Evolutionary conservation across 1,140 invertebrate species (phyloP), one percentile per base, ranked within the genome.

Genomic region (Zaprionus kolodkinae): DNA sequence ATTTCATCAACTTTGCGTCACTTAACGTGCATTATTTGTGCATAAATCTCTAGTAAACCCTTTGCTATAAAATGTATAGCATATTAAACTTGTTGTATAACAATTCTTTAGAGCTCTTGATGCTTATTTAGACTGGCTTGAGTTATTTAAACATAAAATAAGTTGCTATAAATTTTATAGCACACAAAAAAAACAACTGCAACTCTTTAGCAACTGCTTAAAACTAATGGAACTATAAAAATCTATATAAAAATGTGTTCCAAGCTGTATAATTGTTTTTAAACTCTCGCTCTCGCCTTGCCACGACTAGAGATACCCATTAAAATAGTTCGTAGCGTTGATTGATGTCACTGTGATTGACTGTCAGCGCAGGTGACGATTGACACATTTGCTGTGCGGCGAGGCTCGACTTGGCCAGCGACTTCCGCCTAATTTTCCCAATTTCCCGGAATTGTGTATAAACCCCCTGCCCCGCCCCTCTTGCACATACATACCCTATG

Each of bases 331-430:
- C 38, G 12, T 38, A 45, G 59, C 71, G 81, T 13, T 25, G 82
- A 86, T 81, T 81, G 82, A 86, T 81, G 68, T 36, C n/a, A 43
- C 74, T 85, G 60, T 85, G 80, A 79, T 83, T 76, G 81, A 83
- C 76, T 83, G 74, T 70, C 35, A 45, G 55, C 17, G 40, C 63
- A 69, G 66, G 65, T 77, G 84, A 79, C 57, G 83, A 86, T 79
- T 79, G 83, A 86, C 55, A 64, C 15, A 33, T 43, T 54, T 21
- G 21, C 21, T 21, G 21, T 21, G 21, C 21, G 21, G 21, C 21
- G 21, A 21, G 9, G 62, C 62, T 33, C 6, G 17, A 35, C n/a
- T 45, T n/a, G n/a, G n/a, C 25, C 1, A 35, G 36, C 72, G 79
- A 87, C 84, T 87, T 87, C 84, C 84, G 84, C 85, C 63, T 77